Percentiles rank a stretch among this genome's conserved stretches.
Evolutionary conservation across 2,888 invertebrate genomes (phyloP).

Genomic region (Aplocera efformata): DNA sequence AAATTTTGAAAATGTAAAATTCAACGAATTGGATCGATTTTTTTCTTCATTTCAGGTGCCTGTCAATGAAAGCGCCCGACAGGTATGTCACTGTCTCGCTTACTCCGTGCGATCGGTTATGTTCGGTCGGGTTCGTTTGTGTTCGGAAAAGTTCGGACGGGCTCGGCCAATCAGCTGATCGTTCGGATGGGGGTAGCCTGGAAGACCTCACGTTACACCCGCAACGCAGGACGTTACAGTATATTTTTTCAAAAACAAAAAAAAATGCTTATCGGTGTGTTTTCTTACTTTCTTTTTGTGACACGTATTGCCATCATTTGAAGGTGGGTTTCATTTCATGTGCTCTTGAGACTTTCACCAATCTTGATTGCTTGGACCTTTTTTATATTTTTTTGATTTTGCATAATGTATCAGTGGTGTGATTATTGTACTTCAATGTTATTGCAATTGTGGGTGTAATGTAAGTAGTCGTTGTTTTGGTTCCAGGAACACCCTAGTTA

Average conservation of each 20-base stretch:
- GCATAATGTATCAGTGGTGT: conserved; percentile 69
- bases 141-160: conserved; percentile 68
- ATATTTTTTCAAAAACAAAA: conserved; percentile 58
- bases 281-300: conserved; percentile 55
- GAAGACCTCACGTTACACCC: conserved; percentile 76
- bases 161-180: conserved; percentile 63
- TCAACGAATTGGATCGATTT: conserved; percentile 83
- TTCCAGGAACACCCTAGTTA: conserved; percentile 77
- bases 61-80: conserved; percentile 88
- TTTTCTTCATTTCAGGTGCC: conserved; percentile 87
- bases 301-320: conserved; percentile 44
- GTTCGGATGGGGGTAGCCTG: conserved; percentile 74
- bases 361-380: conserved; percentile 59
- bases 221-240: conserved; percentile 75
- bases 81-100: conserved; percentile 82
- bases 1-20: conserved; percentile 72
- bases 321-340: conserved; percentile 66
- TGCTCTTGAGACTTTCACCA: conserved; percentile 50
- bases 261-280: conserved; percentile 78
- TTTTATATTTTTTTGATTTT: conserved; percentile 48
- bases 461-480: conserved; percentile 76
- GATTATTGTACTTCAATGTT: conserved; percentile 60
- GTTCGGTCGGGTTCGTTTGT: conserved; percentile 72
- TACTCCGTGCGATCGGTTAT: conserved; percentile 69
- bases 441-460: conserved; percentile 67